Conservation (phyloP, 2,888 invertebrate genomes). For the Vanessa cardui region DNA sequence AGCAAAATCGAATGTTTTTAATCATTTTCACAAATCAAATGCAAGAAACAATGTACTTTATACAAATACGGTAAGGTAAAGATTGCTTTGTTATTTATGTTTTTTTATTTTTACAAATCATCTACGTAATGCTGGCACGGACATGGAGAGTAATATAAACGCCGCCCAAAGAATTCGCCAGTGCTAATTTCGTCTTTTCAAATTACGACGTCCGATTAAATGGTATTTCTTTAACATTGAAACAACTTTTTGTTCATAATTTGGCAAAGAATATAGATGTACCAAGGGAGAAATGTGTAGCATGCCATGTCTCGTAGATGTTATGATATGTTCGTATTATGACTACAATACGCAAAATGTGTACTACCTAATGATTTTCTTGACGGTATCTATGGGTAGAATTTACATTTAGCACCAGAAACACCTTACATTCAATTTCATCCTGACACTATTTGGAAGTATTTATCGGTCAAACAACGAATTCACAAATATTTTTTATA, state of each 20-base stretch:
- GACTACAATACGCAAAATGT: too few relatives aligned
- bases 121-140: slow-evolving; percentile 42
- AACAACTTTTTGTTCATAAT: not conserved
- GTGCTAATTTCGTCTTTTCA: slow-evolving; percentile 39
- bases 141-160: slow-evolving; percentile 42
- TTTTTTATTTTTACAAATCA: slow-evolving; percentile 25
- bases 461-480: too few relatives aligned
- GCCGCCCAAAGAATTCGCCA: slow-evolving; percentile 39
- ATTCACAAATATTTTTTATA: too few relatives aligned
- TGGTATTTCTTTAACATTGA: not conserved
- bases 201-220: not conserved
- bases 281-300: too few relatives aligned
- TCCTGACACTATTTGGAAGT: too few relatives aligned
- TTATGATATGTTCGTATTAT: too few relatives aligned
- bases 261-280: not conserved
- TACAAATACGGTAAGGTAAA: not conserved
- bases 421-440: too few relatives aligned
- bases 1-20: not conserved
- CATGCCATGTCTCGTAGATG: too few relatives aligned
- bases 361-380: too few relatives aligned
- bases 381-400: too few relatives aligned
- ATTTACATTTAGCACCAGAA: too few relatives aligned
- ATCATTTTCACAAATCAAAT: too few relatives aligned
- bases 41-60: not conserved
- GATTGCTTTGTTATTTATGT: not conserved